A percentile compares a stretch with the other conserved stretches of the same genome.
These are phyloP conservation scores for Rhizoglyphus robini DNA, from an alignment of 1,140 invertebrate species.

Conservation along the genomic window DNA sequence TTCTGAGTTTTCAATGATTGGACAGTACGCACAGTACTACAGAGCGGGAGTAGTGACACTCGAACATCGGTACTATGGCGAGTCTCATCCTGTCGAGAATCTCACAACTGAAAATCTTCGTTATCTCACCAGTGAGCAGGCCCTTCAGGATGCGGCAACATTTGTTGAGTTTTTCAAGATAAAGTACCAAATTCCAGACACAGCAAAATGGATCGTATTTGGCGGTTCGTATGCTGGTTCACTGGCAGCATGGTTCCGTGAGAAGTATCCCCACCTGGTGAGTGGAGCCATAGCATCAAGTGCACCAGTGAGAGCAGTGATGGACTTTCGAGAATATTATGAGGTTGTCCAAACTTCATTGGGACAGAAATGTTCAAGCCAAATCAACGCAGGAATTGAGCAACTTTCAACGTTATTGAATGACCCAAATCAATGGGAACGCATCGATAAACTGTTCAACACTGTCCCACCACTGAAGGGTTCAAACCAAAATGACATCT, in stretches of 20 bases:
- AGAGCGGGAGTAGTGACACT: slow-evolving; percentile 68
- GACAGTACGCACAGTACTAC: slow-evolving; percentile 47
- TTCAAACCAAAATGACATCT: slow-evolving; percentile 50
- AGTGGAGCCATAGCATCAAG: slow-evolving; percentile 29
- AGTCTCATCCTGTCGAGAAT: slow-evolving; percentile 60
- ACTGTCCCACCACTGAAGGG: slow-evolving; percentile 60
- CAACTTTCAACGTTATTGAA: slow-evolving; percentile 49
- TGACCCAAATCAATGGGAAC: slow-evolving; percentile 44
- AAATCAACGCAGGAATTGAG: slow-evolving; percentile 46
- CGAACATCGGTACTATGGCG: slow-evolving; percentile 86
- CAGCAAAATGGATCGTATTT: slow-evolving; percentile 17
- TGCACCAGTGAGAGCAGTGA: slow-evolving; percentile 33
- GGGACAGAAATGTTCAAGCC: slow-evolving; percentile 28
- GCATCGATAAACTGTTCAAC: slow-evolving; percentile 53
- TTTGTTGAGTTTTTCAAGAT: slow-evolving; percentile 27
- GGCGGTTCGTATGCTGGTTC: slow-evolving; percentile 38
- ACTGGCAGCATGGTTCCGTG: slow-evolving; percentile 39
- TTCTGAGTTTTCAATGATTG: slow-evolving; percentile 28
- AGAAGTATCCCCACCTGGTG: slow-evolving; percentile 40
- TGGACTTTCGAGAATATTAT: slow-evolving; percentile 35
- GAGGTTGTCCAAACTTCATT: slow-evolving; percentile 32
- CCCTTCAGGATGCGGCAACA: slow-evolving; percentile 36
- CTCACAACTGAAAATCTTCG: slow-evolving; percentile 30
- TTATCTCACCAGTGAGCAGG: slow-evolving; percentile 34
- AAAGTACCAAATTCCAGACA: not conserved